Conservation (phyloP, 2,888 invertebrate species). For the Euplagia quadripunctaria region DNA sequence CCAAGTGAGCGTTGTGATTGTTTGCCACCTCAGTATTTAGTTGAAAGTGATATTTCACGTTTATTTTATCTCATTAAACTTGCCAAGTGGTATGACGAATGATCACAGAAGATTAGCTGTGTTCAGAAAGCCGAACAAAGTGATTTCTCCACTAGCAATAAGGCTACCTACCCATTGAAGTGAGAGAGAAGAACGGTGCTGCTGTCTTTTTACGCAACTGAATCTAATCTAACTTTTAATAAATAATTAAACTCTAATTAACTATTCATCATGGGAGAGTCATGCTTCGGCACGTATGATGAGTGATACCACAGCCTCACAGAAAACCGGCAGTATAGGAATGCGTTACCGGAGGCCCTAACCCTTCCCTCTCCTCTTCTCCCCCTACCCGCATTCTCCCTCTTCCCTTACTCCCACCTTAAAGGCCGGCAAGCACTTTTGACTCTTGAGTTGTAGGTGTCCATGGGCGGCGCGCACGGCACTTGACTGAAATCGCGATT, state of each 20-base stretch:
- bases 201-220: not conserved
- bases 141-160: slow-evolving; percentile 4
- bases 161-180: not conserved
- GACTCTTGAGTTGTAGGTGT: too few species aligned
- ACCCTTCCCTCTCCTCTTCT: too few species aligned
- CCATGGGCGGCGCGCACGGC: too few species aligned
- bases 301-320: too few species aligned
- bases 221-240: not conserved
- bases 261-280: too few species aligned
- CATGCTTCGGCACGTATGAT: too few species aligned
- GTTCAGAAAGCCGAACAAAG: slow-evolving; percentile 20
- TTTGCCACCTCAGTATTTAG: not conserved
- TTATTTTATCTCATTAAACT: not conserved
- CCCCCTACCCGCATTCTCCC: too few species aligned
- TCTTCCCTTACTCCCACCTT: too few species aligned
- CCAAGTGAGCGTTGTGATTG: not conserved
- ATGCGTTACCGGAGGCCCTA: too few species aligned
- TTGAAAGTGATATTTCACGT: not conserved
- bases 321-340: too few species aligned
- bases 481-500: too few species aligned
- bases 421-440: too few species aligned
- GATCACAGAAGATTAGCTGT: slow-evolving; percentile 4
- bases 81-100: slow-evolving; percentile 1
- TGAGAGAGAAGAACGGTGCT: not conserved
- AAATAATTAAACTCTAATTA: not conserved